phyloP scores from a whole-genome alignment of 1,140 invertebrate genomes.

The Heliconius melpomene region DNA sequence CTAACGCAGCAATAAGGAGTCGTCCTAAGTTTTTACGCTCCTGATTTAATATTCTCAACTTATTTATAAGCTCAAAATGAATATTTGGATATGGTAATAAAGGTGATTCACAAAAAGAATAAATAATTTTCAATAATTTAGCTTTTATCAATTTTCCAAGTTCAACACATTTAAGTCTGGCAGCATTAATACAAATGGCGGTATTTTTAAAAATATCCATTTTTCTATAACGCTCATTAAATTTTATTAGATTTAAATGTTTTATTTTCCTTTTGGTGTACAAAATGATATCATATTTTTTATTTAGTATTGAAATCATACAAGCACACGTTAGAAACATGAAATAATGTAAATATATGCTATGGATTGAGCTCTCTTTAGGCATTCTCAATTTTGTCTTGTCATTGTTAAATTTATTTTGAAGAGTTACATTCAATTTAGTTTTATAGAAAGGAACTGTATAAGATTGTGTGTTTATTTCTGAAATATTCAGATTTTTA shows the following conservation, averaged over 20 bases:
- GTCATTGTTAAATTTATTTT: background rate
- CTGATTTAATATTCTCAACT: conserved; percentile 58
- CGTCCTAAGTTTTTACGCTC: conserved; percentile 60
- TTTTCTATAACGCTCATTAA: background rate
- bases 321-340: conserved; percentile 57
- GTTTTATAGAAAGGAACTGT: background rate
- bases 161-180: conserved; percentile 9
- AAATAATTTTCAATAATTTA: background rate
- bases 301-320: conserved; percentile 52
- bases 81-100: conserved; percentile 14
- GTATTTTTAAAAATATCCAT: conserved; percentile 8
- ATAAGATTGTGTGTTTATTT: background rate
- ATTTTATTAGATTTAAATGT: background rate
- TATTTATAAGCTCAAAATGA: conserved; percentile 56
- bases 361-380: background rate
- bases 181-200: conserved; percentile 10
- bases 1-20: conserved; percentile 53
- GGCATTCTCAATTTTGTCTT: conserved; percentile 12
- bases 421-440: background rate
- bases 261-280: conserved; percentile 33
- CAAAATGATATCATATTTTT: conserved; percentile 43
- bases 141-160: background rate
- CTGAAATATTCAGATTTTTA: background rate
- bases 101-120: conserved; percentile 15
- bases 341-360: conserved; percentile 48